Percentiles rank a stretch among this genome's conserved stretches.
These are phyloP conservation scores for Bombus waltoni DNA, from an alignment of 1,140 invertebrate species.

Conservation along the genomic window DNA sequence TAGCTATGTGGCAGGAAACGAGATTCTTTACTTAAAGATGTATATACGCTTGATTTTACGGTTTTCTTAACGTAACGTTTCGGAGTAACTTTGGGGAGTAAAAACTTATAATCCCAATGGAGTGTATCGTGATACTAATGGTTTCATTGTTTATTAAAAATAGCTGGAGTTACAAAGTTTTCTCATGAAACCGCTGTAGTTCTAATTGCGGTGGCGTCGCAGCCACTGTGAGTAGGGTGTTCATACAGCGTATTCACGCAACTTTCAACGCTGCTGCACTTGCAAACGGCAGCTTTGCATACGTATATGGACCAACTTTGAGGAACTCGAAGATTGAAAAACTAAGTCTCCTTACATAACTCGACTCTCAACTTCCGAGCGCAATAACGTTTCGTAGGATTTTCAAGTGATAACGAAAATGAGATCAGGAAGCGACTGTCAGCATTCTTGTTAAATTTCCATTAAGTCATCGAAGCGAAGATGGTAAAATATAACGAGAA, in stretches of 20 bases:
- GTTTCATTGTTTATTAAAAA: slow-evolving; percentile 41
- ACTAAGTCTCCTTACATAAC: slow-evolving; percentile 54
- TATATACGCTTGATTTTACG: not conserved
- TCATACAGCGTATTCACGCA: slow-evolving; percentile 17
- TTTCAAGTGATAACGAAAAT: slow-evolving; percentile 43
- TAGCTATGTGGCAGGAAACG: no score
- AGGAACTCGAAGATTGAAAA: slow-evolving; percentile 52
- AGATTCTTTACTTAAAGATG: not conserved
- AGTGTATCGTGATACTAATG: not conserved
- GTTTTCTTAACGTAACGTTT: not conserved
- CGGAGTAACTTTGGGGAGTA: not conserved
- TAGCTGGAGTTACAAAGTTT: slow-evolving; percentile 17
- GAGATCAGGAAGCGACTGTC: slow-evolving; percentile 38
- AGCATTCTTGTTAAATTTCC: slow-evolving; percentile 40
- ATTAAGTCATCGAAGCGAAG: slow-evolving; percentile 31
- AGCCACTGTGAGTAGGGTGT: not conserved
- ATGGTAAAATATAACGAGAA: slow-evolving; percentile 34
- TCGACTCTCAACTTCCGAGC: slow-evolving; percentile 23
- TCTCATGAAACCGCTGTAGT: not conserved
- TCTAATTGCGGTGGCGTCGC: slow-evolving; percentile 21
- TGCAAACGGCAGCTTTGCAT: slow-evolving; percentile 43
- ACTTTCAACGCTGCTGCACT: slow-evolving; percentile 22
- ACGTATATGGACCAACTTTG: slow-evolving; percentile 36
- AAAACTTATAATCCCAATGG: not conserved
- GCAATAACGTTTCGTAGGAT: slow-evolving; percentile 53